Evolutionary conservation across 2,113 vertebrate species (phyloP).

Genomic region (Ophiodon elongatus): DNA sequence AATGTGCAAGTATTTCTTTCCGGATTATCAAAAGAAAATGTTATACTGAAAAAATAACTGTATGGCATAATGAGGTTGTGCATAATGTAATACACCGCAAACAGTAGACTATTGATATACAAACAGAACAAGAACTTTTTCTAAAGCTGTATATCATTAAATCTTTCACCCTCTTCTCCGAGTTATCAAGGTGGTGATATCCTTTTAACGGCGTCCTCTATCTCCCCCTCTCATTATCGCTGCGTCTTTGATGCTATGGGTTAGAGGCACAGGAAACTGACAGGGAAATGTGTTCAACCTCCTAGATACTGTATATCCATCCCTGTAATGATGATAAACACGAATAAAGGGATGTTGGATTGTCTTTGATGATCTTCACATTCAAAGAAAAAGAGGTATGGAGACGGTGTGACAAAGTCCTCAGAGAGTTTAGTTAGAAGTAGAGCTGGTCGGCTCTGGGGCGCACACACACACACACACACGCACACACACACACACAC

Average conservation of each 20-base stretch:
- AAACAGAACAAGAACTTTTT: constrained; percentile 15
- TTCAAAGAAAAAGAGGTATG: constrained; percentile 49
- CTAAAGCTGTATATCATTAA: background rate
- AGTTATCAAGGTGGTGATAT: constrained; percentile 28
- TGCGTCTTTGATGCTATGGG: constrained; percentile 47
- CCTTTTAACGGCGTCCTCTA: constrained; percentile 21
- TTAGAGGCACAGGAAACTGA: constrained; percentile 37
- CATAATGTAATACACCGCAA: background rate
- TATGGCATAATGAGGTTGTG: background rate
- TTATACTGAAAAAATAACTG: constrained; percentile 1
- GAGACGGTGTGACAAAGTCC: constrained; percentile 43
- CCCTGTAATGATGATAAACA: constrained; percentile 65
- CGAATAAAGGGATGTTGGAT: constrained; percentile 50
- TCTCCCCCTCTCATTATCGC: constrained; percentile 52
- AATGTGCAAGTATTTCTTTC: constrained; percentile 11
- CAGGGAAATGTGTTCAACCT: constrained; percentile 34
- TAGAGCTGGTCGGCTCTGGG: constrained; percentile 36
- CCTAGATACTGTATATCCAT: constrained; percentile 28
- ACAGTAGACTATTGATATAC: background rate
- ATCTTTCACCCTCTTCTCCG: constrained; percentile 16
- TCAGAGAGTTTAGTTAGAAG: constrained; percentile 41
- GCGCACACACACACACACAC: background rate
- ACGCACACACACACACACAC: constrained; percentile 14
- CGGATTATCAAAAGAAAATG: background rate
- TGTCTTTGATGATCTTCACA: constrained; percentile 56